Conservation (phyloP, 2,888 invertebrate species). For the Oeneis ivallda region DNA sequence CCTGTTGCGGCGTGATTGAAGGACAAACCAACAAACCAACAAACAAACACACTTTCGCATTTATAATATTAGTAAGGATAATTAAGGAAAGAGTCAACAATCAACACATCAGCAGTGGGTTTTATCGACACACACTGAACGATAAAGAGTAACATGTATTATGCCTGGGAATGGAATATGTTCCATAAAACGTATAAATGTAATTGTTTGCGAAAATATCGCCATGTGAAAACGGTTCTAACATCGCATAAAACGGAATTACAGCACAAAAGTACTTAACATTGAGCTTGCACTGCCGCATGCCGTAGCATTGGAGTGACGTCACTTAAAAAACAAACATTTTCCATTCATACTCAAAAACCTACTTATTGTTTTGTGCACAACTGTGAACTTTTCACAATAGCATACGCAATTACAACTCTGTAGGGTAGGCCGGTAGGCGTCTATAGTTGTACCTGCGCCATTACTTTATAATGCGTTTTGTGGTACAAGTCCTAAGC, state of each 20-base stretch:
- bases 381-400: conserved; percentile 39
- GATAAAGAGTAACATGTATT: too few species aligned
- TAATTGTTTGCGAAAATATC: background rate
- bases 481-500: conserved; percentile 25
- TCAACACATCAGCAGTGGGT: too few species aligned
- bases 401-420: conserved; percentile 43
- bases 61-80: too few species aligned
- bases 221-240: background rate
- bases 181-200: too few species aligned
- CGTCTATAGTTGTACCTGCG: conserved; percentile 35
- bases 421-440: conserved; percentile 39
- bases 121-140: too few species aligned
- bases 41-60: too few species aligned
- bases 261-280: conserved; percentile 14
- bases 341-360: conserved; percentile 33
- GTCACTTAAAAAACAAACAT: conserved; percentile 22
- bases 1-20: too few species aligned
- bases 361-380: conserved; percentile 37
- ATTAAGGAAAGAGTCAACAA: too few species aligned
- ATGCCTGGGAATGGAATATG: too few species aligned
- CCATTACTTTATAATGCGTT: conserved; percentile 38
- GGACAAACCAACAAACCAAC: too few species aligned
- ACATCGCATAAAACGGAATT: conserved; percentile 13
- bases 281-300: conserved; percentile 18
- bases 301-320: conserved; percentile 3